These are phyloP conservation scores for Holotrichia oblita DNA, from an alignment of 1,140 invertebrate genomes.

Conservation along the genomic window DNA sequence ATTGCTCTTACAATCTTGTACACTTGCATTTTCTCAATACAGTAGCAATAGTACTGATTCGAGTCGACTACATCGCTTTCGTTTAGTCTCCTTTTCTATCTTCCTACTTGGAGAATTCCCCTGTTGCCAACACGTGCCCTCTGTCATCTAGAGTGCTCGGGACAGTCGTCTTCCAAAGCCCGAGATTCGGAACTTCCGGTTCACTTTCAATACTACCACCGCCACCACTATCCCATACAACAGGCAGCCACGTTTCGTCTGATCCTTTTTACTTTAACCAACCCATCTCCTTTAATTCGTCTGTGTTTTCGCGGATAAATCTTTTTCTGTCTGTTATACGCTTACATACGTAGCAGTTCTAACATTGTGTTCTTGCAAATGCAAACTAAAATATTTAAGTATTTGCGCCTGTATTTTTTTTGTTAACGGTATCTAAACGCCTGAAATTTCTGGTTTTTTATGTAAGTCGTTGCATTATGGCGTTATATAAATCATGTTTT, in stretches of 20 bases:
- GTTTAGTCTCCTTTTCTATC: conserved; percentile 15
- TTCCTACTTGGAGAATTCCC: neutral
- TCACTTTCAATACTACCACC: conserved; percentile 10
- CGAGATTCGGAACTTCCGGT: conserved; percentile 20
- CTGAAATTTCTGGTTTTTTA: too few species aligned
- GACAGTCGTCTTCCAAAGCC: neutral
- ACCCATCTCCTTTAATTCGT: conserved; percentile 29
- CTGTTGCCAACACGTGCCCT: neutral
- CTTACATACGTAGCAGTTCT: too few species aligned
- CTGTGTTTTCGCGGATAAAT: conserved; percentile 24
- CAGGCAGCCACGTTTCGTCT: conserved; percentile 11
- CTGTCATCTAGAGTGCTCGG: conserved; percentile 5
- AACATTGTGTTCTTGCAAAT: neutral
- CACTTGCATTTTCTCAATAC: neutral
- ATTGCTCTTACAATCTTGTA: neutral
- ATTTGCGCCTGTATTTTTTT: neutral
- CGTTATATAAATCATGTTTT: too few species aligned
- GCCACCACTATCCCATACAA: neutral
- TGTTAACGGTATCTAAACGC: too few species aligned
- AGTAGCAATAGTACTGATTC: neutral
- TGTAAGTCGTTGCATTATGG: too few species aligned
- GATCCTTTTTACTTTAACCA: conserved; percentile 28
- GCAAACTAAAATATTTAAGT: neutral
- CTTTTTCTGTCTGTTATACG: neutral
- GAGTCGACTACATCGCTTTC: neutral